These are phyloP conservation scores for Rhynchotus rufescens DNA, from an alignment of 2,797 vertebrate genomes.

Conservation along the genomic window DNA sequence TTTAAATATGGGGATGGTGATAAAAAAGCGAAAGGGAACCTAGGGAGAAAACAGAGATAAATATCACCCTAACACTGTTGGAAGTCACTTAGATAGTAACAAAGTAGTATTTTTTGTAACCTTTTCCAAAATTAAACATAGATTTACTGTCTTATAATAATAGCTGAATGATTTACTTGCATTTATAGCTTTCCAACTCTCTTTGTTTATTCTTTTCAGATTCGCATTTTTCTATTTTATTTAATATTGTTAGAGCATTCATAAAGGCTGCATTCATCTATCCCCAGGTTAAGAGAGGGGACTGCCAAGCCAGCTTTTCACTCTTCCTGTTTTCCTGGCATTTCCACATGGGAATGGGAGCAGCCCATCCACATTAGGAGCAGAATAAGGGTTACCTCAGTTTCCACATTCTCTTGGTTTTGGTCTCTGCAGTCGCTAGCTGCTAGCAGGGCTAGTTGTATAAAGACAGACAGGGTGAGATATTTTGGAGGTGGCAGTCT, in stretches of 20 bases:
- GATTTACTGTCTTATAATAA: background rate
- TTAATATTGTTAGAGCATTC: background rate
- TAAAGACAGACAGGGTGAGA: background rate
- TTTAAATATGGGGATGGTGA: background rate
- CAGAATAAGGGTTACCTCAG: background rate
- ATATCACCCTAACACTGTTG: background rate
- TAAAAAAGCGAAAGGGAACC: background rate
- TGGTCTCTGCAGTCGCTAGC: background rate
- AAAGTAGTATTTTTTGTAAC: background rate
- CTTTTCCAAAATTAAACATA: background rate
- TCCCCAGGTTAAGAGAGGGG: background rate
- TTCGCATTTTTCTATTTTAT: background rate
- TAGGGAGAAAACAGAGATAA: background rate
- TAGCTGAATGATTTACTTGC: background rate
- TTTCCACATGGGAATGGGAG: background rate
- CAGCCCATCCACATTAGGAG: background rate
- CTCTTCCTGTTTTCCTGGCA: background rate
- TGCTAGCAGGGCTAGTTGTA: background rate
- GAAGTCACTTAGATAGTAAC: background rate
- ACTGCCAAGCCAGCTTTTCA: background rate
- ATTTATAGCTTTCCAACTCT: background rate
- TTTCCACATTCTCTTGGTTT: background rate
- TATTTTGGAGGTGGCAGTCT: background rate
- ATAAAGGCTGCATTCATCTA: background rate
- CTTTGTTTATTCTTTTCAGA: background rate